phyloP scores from a whole-genome alignment of 1,140 invertebrate genomes.

The Bursaphelenchus mucronatus region DNA sequence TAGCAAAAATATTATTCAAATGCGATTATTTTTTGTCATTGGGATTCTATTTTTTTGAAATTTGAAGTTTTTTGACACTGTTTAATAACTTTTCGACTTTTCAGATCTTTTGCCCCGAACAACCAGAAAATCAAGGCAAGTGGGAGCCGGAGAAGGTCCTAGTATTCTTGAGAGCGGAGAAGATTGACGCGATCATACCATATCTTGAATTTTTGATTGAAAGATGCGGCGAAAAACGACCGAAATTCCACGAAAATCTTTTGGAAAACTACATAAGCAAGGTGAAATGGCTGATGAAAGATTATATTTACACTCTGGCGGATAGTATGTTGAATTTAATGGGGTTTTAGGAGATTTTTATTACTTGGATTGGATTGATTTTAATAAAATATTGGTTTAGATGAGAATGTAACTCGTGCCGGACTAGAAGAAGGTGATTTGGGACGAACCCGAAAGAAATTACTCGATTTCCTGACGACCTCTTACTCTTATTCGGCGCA shows the following conservation, averaged over 20 bases:
- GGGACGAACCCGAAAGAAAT: constrained; percentile 71
- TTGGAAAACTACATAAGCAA: constrained; percentile 64
- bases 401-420: constrained; percentile 62
- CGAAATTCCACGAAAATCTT: constrained; percentile 82
- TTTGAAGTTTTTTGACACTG: too few relatives aligned
- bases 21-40: too few relatives aligned
- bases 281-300: constrained; percentile 56
- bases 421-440: constrained; percentile 67
- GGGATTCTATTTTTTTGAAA: too few relatives aligned
- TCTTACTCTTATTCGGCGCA: constrained; percentile 80
- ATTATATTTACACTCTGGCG: constrained; percentile 50
- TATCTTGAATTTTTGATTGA: constrained; percentile 90
- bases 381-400: constrained; percentile 39
- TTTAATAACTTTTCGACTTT: constrained; percentile 7
- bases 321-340: constrained; percentile 44
- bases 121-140: constrained; percentile 78
- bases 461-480: constrained; percentile 77
- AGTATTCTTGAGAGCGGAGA: constrained; percentile 77
- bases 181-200: constrained; percentile 76
- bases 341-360: constrained; percentile 32
- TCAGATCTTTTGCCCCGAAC: constrained; percentile 73
- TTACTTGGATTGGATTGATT: not conserved
- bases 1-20: too few relatives aligned
- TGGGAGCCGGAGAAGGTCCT: constrained; percentile 80
- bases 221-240: constrained; percentile 78